Evolutionary conservation across 2,797 vertebrate genomes (phyloP), one percentile per base, ranked within the genome.

Genomic region (Kryptolebias ocellatus): DNA sequence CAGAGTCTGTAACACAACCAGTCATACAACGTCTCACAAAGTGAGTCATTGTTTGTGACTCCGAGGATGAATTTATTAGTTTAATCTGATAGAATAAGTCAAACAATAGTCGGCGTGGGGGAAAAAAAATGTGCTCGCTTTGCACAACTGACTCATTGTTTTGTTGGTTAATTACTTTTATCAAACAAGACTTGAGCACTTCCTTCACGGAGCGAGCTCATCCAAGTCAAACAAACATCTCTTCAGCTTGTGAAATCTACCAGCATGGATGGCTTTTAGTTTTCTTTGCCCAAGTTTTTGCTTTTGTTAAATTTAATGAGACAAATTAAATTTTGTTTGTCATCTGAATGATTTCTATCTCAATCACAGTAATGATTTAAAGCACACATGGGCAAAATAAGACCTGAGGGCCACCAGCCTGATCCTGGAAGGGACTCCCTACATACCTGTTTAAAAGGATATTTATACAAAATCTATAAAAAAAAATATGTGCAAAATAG

Each of bases 31-130:
- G 56, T 70, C 72, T 51, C 28, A 50, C 44, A 12, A 28, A n/a
- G 17, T 62, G 6, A 81, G 54, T 87, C 84, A 73, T 47, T 68
- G 74, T 70, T 79, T 64, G 57, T 75, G 60, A 78, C 45, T 60
- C 49, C n/a, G 49, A 60, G 18, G 7, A 27, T 20, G 12, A 72
- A 51, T 75, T 68, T 54, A 2, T 62, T 16, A 5, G 61, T 75
- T 72, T 70, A 57, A 9, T 58, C 57, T 60, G 52, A 50, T 12
- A 20, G 52, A 16, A 24, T 54, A 24, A 59, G 57, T 62, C 44
- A 17, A 71, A 50, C 20, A 73, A 46, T 7, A 46, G 52, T 60
- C 68, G 53, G 1, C 52, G 4, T 46, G 20, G 34, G 20, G 17
- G 20, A 24, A 24, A 17, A 55, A 16, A 70, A 24, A 20, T 11